Base-by-base conservation (phyloP, 2,888 invertebrate genomes). In the Cheilosia urbana region DNA sequence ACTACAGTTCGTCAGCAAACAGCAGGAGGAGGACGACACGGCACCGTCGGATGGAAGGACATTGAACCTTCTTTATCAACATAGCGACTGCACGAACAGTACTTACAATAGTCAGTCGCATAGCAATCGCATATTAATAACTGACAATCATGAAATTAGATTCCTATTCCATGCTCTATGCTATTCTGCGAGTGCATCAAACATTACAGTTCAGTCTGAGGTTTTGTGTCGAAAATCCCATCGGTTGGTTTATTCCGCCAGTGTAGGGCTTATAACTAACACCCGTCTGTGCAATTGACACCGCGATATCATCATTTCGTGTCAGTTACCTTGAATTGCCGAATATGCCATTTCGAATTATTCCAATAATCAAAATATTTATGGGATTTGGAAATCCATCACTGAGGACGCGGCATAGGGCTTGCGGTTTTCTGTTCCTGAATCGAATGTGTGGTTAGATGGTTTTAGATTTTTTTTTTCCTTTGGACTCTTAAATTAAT, bases 271-370 rank as follows among this genome's bases (percentile, higher is more conserved):
- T 19, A 37, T 34, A 19, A 69, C 17, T 27, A 49, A 68, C 49
- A 30, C 62, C 69, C 60, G 78, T 45, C 19, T 49, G 30, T 75
- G 69, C 78, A 79, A 79, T 84, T 76, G 79, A 79, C 65, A 75
- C 79, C 42, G 30, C 58, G 49, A 75, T 69, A 76, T 84, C 69
- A 79, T 75, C 66, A 84, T 84, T 76, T 66, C 79, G 84, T 84
- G 79, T 79, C 79, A 84, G 65, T 66, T 84, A 76, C 71, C 71
- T 69, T 75, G 75, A 65, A 60, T 71, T 65, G 71, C 40, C n/a
- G 66, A 58, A 77, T 27, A 27, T 65, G 53, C 47, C 71, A 53
- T 84, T 69, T 69, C 34, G 58, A 69, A 75, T 83, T 73, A 63
- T 45, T 65, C 30, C 58, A 24, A 57, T 58, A 73, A 58, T 53